Base-by-base conservation (phyloP, 2,797 vertebrate species). In the Botia almorhae region DNA sequence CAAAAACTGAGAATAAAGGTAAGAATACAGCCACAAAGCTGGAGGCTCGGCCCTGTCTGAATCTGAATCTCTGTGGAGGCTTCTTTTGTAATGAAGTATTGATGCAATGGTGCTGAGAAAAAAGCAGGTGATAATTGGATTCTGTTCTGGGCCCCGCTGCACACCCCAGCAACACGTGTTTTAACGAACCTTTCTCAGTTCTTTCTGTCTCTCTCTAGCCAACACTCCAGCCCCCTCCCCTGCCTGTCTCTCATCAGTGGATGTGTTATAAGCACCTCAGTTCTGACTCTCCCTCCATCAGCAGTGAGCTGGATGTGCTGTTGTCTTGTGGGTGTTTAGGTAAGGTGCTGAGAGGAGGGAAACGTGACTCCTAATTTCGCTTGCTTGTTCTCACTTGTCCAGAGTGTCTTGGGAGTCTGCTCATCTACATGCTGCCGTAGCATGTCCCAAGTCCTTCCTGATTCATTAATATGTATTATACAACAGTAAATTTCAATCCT, bases 61-160 rank as follows among this genome's bases (percentile, higher is more conserved):
- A 68, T 23, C 65, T 56, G 69, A 80, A 74, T 84, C 82, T 85
- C 82, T 84, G 76, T 55, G 69, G 86, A 83, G 74, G 84, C 81
- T 81, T 84, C 81, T 80, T 82, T 84, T 92, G 85, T 93, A 92
- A 94, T 93, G 88, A 90, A 92, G 91, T 93, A 94, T 93, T 93
- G 92, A 94, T 93, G 92, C 90, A 73, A 77, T 82, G 74, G 84
- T 87, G 69, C 85, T 87, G 88, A 77, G 87, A 89, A 89, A 88
- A 90, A 91, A 90, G 85, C 89, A 87, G 90, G 90, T 80, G 89
- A 92, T 94, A 93, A 94, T 94, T 94, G 91, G 89, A 94, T 94
- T 94, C 91, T 90, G 85, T 89, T 91, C 90, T 85, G 88, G 80
- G 88, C 90, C 90, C 87, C 84, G 81, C 87, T 89, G 87, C 85